These are phyloP conservation scores for Myotis daubentonii DNA, from an alignment of 2,797 vertebrate genomes.

Conservation along the genomic window DNA sequence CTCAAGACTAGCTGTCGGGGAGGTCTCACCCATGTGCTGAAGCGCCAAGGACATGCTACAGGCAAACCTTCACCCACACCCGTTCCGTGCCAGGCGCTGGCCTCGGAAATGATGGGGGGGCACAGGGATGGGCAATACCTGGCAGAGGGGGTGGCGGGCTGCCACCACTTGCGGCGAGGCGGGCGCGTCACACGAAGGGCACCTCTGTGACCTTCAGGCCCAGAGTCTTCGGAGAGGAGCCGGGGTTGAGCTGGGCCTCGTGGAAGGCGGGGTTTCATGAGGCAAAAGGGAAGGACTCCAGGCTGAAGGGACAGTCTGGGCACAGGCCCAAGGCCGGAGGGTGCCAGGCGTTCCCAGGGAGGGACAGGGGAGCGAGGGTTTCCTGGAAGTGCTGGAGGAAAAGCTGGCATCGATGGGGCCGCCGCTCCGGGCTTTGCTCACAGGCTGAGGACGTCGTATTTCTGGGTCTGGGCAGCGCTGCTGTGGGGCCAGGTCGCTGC, in stretches of 20 bases:
- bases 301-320: neutral
- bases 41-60: neutral
- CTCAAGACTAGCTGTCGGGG: neutral
- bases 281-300: neutral
- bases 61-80: accelerated
- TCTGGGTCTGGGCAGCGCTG: neutral
- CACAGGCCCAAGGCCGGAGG: neutral
- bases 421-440: neutral
- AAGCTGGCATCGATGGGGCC: accelerated
- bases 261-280: neutral
- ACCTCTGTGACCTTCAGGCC: neutral
- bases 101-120: neutral
- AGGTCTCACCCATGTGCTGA: accelerated
- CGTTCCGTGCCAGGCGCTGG: neutral
- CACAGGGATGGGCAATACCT: neutral
- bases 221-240: neutral
- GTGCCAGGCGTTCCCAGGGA: neutral
- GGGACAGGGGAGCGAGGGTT: neutral
- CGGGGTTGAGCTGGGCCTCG: neutral
- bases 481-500: neutral
- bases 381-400: neutral
- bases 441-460: neutral
- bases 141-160: neutral
- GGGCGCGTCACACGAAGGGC: neutral
- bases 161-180: neutral